phyloP scores from a whole-genome alignment of 2,888 invertebrate genomes.

The Calliphora vomitoria region DNA sequence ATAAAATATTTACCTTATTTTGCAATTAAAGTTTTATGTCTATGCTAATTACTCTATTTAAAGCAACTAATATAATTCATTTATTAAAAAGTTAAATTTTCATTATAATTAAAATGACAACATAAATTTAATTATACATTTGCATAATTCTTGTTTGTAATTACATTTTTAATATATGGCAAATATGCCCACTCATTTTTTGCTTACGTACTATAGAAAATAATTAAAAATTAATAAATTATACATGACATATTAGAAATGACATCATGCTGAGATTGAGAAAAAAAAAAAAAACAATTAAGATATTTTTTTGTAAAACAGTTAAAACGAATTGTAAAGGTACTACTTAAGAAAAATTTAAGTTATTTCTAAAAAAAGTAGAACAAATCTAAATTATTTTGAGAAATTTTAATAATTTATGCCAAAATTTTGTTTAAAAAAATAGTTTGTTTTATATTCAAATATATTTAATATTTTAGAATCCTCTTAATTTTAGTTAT shows the following conservation, averaged over 20 bases:
- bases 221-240: constrained; percentile 60
- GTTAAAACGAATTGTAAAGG: not conserved
- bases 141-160: constrained; percentile 34
- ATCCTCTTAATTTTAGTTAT: no score
- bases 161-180: constrained; percentile 13
- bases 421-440: no score
- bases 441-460: no score
- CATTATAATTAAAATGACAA: constrained; percentile 33
- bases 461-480: no score
- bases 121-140: constrained; percentile 55
- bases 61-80: not conserved
- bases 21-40: no score
- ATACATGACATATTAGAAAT: constrained; percentile 61
- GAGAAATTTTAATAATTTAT: no score
- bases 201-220: constrained; percentile 3
- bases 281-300: not conserved
- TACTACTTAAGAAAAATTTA: not conserved
- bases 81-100: constrained; percentile 15
- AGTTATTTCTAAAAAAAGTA: no score
- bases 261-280: constrained; percentile 40
- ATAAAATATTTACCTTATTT: no score
- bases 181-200: constrained; percentile 32
- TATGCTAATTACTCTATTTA: no score
- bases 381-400: no score
- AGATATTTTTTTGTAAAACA: not conserved